These are phyloP conservation scores for Allygus modestus DNA, from an alignment of 2,888 invertebrate species.

Conservation along the genomic window DNA sequence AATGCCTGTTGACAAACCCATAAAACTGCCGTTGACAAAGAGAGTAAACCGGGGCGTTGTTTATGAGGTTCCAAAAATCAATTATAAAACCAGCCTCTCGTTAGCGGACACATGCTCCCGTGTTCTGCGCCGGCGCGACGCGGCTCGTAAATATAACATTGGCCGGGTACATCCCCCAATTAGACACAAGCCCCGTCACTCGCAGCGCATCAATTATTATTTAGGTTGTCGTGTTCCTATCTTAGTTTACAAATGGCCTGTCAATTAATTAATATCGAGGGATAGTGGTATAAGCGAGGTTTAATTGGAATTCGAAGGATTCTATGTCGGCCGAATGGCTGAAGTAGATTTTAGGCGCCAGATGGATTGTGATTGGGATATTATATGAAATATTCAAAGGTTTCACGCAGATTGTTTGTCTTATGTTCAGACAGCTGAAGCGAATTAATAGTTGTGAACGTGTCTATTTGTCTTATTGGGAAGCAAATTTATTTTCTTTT, in stretches of 20 bases:
- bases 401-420: no score
- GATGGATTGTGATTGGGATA: no score
- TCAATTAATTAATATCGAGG: slow-evolving; percentile 9
- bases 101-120: slow-evolving; percentile 36
- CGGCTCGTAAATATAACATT: neutral
- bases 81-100: slow-evolving; percentile 34
- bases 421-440: no score
- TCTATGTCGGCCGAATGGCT: neutral
- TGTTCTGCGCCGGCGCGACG: neutral
- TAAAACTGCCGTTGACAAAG: slow-evolving; percentile 12
- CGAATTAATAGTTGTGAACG: no score
- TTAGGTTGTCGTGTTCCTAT: neutral
- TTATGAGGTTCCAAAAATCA: slow-evolving; percentile 46
- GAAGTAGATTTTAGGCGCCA: no score
- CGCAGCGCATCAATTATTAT: neutral
- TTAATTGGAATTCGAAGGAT: neutral
- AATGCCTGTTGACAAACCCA: neutral
- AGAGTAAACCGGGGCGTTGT: slow-evolving; percentile 5
- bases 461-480: no score
- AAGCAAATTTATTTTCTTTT: no score
- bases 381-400: no score
- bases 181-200: neutral
- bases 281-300: neutral
- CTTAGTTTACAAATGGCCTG: neutral
- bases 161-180: slow-evolving; percentile 37